These are phyloP conservation scores for Parasteatoda lunata DNA, from an alignment of 2,888 invertebrate genomes.

Conservation along the genomic window DNA sequence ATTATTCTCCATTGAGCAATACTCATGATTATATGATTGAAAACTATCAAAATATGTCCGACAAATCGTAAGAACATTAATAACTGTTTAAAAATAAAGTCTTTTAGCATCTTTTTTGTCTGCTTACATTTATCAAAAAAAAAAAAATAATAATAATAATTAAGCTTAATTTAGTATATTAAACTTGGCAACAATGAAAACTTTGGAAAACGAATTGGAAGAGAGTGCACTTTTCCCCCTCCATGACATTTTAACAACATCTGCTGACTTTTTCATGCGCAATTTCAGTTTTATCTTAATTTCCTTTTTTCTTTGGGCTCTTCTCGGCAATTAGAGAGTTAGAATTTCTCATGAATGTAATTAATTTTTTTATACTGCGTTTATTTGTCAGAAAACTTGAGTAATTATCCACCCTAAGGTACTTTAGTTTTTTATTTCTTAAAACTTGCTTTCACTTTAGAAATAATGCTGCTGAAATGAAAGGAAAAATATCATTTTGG, in stretches of 20 bases:
- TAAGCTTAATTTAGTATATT: too few relatives aligned
- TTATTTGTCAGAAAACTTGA: constrained; percentile 5
- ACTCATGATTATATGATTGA: too few relatives aligned
- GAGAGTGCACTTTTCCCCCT: not conserved
- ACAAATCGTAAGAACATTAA: too few relatives aligned
- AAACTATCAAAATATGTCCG: too few relatives aligned
- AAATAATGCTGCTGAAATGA: too few relatives aligned
- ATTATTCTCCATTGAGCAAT: too few relatives aligned
- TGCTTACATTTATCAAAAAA: too few relatives aligned
- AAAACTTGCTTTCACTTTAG: not conserved
- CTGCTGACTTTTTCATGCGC: not conserved
- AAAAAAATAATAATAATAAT: too few relatives aligned
- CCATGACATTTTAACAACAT: not conserved
- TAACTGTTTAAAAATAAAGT: too few relatives aligned
- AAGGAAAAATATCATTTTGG: too few relatives aligned
- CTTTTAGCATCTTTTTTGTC: too few relatives aligned
- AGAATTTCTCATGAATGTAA: not conserved
- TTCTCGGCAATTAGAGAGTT: not conserved
- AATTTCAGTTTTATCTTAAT: not conserved
- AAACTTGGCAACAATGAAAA: too few relatives aligned
- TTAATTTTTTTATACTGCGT: not conserved
- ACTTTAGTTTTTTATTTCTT: not conserved
- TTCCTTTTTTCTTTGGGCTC: not conserved
- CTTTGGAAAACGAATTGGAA: not conserved
- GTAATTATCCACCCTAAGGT: not conserved